phyloP scores from a whole-genome alignment of 2,113 vertebrate genomes.

The Himantopus leucocephalus region DNA sequence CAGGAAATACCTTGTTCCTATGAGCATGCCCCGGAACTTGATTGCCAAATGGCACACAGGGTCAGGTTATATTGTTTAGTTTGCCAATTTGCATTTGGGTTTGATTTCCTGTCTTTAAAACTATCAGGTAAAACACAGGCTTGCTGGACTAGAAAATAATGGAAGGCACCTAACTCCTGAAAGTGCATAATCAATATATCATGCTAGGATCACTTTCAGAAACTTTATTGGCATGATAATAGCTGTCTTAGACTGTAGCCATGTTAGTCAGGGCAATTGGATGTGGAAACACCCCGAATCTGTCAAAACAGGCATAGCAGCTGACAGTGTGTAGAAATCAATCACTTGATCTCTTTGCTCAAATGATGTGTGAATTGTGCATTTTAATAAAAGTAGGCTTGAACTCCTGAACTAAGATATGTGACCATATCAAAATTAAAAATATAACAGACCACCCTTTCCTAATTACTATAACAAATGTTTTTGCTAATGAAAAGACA shows the following conservation, averaged over 20 bases:
- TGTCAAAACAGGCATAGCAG: neutral
- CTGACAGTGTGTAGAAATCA: neutral
- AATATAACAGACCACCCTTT: neutral
- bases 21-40: neutral
- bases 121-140: neutral
- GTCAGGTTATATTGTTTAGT: neutral
- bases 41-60: neutral
- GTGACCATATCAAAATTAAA: neutral
- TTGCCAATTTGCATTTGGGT: neutral
- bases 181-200: neutral
- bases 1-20: neutral
- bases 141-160: neutral
- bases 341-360: neutral
- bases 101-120: neutral
- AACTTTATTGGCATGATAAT: neutral
- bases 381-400: neutral
- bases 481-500: neutral
- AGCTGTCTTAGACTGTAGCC: neutral
- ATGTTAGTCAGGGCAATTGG: neutral
- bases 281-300: neutral
- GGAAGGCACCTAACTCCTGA: neutral
- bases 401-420: neutral
- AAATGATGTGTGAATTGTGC: neutral
- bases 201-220: neutral
- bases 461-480: neutral